A percentile compares a stretch with the other conserved stretches of the same genome.
Evolutionary conservation across 2,797 vertebrate species (phyloP).

Genomic region (Graptemys geographica): DNA sequence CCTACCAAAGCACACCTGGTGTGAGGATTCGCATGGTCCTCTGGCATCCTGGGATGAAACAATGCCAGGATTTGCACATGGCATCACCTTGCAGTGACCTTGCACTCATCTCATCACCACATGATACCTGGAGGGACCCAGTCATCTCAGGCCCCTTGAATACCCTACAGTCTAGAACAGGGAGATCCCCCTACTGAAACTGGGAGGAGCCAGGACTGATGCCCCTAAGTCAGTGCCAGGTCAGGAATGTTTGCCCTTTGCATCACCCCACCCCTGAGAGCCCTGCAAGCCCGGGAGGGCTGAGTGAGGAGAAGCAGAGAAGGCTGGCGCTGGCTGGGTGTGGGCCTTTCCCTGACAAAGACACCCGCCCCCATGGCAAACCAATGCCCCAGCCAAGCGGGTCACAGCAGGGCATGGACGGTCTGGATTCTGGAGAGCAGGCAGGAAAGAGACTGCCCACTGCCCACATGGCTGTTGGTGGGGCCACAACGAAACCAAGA

Average conservation of each 20-base stretch:
- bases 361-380: neutral
- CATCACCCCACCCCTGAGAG: neutral
- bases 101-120: neutral
- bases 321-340: too few relatives aligned
- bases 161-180: neutral
- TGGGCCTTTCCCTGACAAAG: neutral
- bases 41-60: neutral
- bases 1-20: neutral
- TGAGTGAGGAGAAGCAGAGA: neutral
- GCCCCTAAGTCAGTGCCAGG: neutral
- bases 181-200: neutral
- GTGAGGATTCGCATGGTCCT: neutral
- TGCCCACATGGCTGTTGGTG: too few relatives aligned
- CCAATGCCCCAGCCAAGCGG: neutral
- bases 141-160: neutral
- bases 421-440: neutral
- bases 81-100: neutral
- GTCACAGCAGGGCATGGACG: neutral
- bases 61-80: neutral
- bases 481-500: neutral
- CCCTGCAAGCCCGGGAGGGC: neutral
- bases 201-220: neutral
- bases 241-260: neutral
- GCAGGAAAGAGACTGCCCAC: neutral
- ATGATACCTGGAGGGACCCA: neutral